Conservation (phyloP, 2,888 invertebrate genomes). For the Stegana nigrithorax region DNA sequence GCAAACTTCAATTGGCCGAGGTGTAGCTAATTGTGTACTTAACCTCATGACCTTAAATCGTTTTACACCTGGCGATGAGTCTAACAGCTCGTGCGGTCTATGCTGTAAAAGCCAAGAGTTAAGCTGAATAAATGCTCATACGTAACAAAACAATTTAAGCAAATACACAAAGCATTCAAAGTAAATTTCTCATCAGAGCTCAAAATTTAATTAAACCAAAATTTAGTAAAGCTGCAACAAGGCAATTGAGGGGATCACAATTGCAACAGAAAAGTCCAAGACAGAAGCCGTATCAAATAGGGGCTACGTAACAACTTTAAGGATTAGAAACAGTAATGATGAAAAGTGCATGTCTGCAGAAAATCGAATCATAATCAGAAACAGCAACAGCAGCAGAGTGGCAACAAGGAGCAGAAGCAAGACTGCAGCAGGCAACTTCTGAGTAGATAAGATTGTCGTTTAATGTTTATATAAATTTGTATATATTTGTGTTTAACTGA, state of each 20-base stretch:
- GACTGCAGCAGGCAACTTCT: too few relatives aligned
- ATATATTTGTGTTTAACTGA: background rate
- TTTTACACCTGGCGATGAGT: too few relatives aligned
- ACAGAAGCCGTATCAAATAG: constrained; percentile 45
- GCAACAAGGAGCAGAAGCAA: constrained; percentile 26
- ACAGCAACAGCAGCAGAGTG: background rate
- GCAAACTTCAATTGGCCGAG: too few relatives aligned
- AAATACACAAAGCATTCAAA: background rate
- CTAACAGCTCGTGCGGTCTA: too few relatives aligned
- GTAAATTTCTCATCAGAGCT: constrained; percentile 49
- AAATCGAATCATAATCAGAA: constrained; percentile 52
- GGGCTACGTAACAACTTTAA: constrained; percentile 22
- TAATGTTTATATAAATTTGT: background rate
- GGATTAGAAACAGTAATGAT: constrained; percentile 43
- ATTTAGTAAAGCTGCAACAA: constrained; percentile 44
- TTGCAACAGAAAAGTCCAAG: background rate
- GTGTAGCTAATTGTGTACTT: too few relatives aligned
- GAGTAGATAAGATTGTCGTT: too few relatives aligned
- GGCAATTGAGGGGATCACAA: background rate
- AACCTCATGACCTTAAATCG: too few relatives aligned
- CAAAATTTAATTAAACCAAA: constrained; percentile 63
- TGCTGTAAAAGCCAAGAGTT: too few relatives aligned
- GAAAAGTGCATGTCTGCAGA: constrained; percentile 62
- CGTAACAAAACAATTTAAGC: constrained; percentile 2
- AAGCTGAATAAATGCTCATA: too few relatives aligned